These are phyloP conservation scores for Epicauta chinensis DNA, from an alignment of 1,140 invertebrate species.

Conservation along the genomic window DNA sequence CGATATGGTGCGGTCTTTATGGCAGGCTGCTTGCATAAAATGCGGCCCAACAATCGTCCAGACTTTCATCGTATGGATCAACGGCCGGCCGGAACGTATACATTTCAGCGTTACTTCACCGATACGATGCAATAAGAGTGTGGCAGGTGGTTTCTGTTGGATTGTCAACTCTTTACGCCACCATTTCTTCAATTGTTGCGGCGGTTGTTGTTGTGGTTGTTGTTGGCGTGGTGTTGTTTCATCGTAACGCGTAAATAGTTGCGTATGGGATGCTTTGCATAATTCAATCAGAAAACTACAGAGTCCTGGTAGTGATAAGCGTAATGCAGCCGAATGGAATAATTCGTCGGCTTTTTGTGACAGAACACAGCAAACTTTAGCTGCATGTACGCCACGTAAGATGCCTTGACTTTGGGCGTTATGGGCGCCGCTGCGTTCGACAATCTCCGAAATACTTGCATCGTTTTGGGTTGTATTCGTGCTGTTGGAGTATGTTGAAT, in stretches of 20 bases:
- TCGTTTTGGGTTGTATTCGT: slow-evolving; percentile 23
- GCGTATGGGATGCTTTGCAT: slow-evolving; percentile 73
- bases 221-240: slow-evolving; percentile 30
- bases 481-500: slow-evolving; percentile 43
- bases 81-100: slow-evolving; percentile 74
- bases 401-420: slow-evolving; percentile 57
- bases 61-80: slow-evolving; percentile 83
- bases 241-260: slow-evolving; percentile 36
- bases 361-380: slow-evolving; percentile 78
- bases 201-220: not conserved
- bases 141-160: slow-evolving; percentile 39
- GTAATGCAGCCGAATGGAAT: slow-evolving; percentile 78
- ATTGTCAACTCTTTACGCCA: slow-evolving; percentile 49
- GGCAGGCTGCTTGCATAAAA: slow-evolving; percentile 90
- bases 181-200: slow-evolving; percentile 43
- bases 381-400: slow-evolving; percentile 71
- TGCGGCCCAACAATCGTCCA: slow-evolving; percentile 88
- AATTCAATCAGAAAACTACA: slow-evolving; percentile 73
- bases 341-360: slow-evolving; percentile 79
- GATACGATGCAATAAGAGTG: slow-evolving; percentile 70
- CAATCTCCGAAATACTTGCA: slow-evolving; percentile 54
- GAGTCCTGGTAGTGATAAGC: slow-evolving; percentile 78
- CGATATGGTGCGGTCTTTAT: slow-evolving; percentile 80
- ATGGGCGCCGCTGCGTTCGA: slow-evolving; percentile 58
- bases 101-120: slow-evolving; percentile 84